These are phyloP conservation scores for Albula goreensis DNA, from an alignment of 2,113 vertebrate species.

Conservation along the genomic window DNA sequence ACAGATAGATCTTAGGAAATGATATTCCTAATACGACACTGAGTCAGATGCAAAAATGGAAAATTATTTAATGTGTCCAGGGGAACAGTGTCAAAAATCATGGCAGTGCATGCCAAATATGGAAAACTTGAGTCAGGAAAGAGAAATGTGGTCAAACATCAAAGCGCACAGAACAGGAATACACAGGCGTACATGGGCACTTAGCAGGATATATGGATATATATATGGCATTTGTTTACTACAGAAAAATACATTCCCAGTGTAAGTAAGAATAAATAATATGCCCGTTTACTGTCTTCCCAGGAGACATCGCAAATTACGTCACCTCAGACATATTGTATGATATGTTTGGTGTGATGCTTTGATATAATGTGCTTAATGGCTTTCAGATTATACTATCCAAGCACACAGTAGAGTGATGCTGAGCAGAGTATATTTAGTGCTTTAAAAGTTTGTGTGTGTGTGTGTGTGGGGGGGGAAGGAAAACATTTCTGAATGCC, in stretches of 20 bases:
- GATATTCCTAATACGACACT: background rate
- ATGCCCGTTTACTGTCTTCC: background rate
- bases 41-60: too few species aligned
- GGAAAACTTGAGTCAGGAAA: too few species aligned
- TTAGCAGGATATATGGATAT: too few species aligned
- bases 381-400: background rate
- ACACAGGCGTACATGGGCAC: too few species aligned
- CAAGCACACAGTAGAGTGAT: background rate
- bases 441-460: background rate
- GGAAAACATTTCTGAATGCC: background rate
- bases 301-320: background rate
- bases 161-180: too few species aligned
- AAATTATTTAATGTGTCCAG: too few species aligned
- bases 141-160: too few species aligned
- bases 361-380: background rate
- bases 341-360: background rate
- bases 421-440: background rate
- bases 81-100: too few species aligned
- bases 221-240: too few species aligned
- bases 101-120: too few species aligned
- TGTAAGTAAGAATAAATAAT: constrained; percentile 2
- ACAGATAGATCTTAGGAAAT: background rate
- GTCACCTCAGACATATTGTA: background rate
- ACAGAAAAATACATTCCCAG: background rate
- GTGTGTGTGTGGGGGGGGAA: background rate